Percentiles rank a stretch among this genome's conserved stretches.
Conservation (phyloP, 2,888 invertebrate genomes). For the Dione juno region DNA sequence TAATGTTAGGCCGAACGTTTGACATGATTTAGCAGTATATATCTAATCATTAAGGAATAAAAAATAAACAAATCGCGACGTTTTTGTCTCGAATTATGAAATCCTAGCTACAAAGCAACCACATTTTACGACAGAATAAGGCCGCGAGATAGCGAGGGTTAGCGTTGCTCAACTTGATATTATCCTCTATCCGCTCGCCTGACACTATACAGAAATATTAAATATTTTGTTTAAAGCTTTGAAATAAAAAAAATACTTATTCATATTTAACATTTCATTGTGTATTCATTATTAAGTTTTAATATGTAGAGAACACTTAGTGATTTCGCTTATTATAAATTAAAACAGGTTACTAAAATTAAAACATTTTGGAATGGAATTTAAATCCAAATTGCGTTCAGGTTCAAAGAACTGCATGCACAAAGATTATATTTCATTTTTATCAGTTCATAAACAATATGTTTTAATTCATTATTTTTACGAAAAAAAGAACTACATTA, state of each 20-base stretch:
- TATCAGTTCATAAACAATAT: too few species aligned
- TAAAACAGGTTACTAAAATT: too few species aligned
- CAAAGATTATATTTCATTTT: too few species aligned
- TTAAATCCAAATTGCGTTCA: too few species aligned
- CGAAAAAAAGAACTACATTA: not conserved
- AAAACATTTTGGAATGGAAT: too few species aligned
- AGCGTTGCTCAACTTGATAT: constrained; percentile 10
- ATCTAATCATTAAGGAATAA: not conserved
- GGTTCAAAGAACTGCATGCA: too few species aligned
- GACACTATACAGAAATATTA: constrained; percentile 1
- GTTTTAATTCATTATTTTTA: too few species aligned
- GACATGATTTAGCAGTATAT: not conserved
- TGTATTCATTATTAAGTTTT: too few species aligned
- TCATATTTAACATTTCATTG: too few species aligned
- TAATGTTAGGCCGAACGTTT: too few species aligned
- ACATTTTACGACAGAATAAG: constrained; percentile 27
- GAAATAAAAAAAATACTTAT: not conserved
- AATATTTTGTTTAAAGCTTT: not conserved
- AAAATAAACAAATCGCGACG: constrained; percentile 14
- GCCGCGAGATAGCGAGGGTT: constrained; percentile 22
- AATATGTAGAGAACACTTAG: too few species aligned
- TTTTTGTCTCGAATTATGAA: constrained; percentile 21
- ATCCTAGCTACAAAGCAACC: constrained; percentile 17
- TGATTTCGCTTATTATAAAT: too few species aligned
- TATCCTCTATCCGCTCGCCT: constrained; percentile 5